These are phyloP conservation scores for Oligia fasciuncula DNA, from an alignment of 2,888 invertebrate species.

Conservation along the genomic window DNA sequence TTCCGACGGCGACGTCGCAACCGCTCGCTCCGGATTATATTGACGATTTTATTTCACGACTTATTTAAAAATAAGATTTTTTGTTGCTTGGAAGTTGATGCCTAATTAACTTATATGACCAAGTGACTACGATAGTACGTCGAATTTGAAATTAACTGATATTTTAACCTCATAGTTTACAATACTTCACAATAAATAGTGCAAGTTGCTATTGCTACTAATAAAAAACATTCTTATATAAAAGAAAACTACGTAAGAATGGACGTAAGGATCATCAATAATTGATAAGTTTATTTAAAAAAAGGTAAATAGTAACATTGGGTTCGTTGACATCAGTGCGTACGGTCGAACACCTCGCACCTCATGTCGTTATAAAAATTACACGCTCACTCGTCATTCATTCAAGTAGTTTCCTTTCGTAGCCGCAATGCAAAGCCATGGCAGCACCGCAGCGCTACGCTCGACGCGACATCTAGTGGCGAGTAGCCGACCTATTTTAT, in stretches of 20 bases:
- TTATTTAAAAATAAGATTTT: slow-evolving; percentile 15
- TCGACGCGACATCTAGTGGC: slow-evolving; percentile 81
- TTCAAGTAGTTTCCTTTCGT: slow-evolving; percentile 74
- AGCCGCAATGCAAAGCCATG: slow-evolving; percentile 63
- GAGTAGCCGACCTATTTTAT: slow-evolving; percentile 81
- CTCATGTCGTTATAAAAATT: slow-evolving; percentile 80
- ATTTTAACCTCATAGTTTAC: not conserved
- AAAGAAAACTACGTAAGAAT: slow-evolving; percentile 34
- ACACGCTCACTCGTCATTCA: slow-evolving; percentile 83
- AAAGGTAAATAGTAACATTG: slow-evolving; percentile 70
- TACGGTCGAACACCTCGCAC: slow-evolving; percentile 79
- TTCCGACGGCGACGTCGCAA: slow-evolving; percentile 64
- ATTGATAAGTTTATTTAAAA: slow-evolving; percentile 35
- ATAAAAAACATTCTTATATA: slow-evolving; percentile 14
- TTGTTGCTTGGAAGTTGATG: not conserved
- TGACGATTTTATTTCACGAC: slow-evolving; percentile 26
- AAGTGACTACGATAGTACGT: not conserved
- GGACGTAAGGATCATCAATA: slow-evolving; percentile 22
- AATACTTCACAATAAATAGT: not conserved
- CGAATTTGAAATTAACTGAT: not conserved
- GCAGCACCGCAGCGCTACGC: slow-evolving; percentile 74
- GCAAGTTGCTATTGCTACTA: not conserved
- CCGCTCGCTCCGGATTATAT: slow-evolving; percentile 52
- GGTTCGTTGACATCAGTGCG: slow-evolving; percentile 85
- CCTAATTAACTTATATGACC: not conserved